Conservation (phyloP, 2,888 invertebrate species). For the Autographa gamma region DNA sequence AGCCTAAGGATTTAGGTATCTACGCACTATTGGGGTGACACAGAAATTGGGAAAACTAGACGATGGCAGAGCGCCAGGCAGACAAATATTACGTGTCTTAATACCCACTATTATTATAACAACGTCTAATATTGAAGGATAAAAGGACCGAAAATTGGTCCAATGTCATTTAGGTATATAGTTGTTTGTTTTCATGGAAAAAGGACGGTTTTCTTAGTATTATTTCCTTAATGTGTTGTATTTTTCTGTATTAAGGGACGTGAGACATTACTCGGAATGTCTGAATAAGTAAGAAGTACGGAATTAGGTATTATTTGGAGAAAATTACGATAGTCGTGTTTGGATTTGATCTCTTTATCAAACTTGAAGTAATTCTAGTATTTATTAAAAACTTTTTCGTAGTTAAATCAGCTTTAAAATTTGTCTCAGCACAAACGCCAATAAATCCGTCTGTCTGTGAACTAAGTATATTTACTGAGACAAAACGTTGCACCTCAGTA, state of each 20-base stretch:
- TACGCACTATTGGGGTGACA: slow-evolving; percentile 44
- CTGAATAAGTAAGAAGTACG: neutral
- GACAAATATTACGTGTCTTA: slow-evolving; percentile 49
- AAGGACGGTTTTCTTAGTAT: neutral
- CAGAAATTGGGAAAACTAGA: slow-evolving; percentile 46
- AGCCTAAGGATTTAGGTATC: slow-evolving; percentile 40
- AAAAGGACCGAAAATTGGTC: slow-evolving; percentile 14
- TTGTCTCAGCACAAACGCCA: neutral
- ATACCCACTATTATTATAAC: slow-evolving; percentile 47
- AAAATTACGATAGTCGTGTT: neutral
- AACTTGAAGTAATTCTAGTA: neutral
- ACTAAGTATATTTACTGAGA: slow-evolving; percentile 5
- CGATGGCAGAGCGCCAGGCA: slow-evolving; percentile 49
- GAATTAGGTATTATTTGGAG: neutral
- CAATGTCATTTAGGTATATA: neutral
- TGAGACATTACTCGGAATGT: neutral
- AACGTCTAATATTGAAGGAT: slow-evolving; percentile 45
- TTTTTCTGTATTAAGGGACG: neutral
- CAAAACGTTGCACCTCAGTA: slow-evolving; percentile 33
- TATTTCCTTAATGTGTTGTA: neutral
- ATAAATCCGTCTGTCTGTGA: neutral
- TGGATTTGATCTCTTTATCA: neutral
- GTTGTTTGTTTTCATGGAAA: neutral
- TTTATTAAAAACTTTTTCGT: neutral
- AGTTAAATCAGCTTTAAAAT: neutral